Evolutionary conservation across 2,797 vertebrate species (phyloP).

Genomic region (Carapus acus): DNA sequence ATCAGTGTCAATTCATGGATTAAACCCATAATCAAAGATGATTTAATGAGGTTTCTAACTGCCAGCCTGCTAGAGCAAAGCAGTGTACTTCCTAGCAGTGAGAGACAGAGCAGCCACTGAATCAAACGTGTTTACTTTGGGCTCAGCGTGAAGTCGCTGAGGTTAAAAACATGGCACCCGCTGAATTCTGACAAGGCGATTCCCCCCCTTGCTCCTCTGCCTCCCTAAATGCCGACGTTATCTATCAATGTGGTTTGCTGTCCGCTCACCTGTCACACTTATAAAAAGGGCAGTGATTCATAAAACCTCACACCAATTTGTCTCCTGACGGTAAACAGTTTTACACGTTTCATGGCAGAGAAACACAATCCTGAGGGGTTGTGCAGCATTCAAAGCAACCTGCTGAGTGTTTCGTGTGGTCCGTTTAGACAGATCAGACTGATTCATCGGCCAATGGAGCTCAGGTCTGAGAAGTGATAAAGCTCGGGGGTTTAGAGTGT

Average conservation of each 20-base stretch:
- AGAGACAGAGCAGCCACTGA: slow-evolving; percentile 33
- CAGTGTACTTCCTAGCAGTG: slow-evolving; percentile 31
- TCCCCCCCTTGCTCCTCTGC: slow-evolving; percentile 22
- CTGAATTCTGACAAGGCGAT: slow-evolving; percentile 28
- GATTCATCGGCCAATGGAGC: slow-evolving; percentile 8
- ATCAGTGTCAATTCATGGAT: slow-evolving; percentile 39
- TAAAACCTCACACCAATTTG: slow-evolving; percentile 1
- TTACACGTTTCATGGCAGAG: slow-evolving; percentile 1
- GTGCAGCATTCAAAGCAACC: slow-evolving; percentile 6
- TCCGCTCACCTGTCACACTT: not conserved
- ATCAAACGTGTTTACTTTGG: slow-evolving; percentile 48
- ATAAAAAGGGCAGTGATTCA: slow-evolving; percentile 7
- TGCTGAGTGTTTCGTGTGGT: slow-evolving; percentile 12
- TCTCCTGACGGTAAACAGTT: not conserved
- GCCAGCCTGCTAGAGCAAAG: slow-evolving; percentile 26
- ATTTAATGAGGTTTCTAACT: slow-evolving; percentile 55
- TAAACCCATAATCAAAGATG: slow-evolving; percentile 43
- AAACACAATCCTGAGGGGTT: slow-evolving; percentile 6
- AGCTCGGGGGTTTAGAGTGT: not conserved
- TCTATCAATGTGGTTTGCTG: slow-evolving; percentile 1
- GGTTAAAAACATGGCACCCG: not conserved
- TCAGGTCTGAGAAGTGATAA: slow-evolving; percentile 7
- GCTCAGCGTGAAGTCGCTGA: slow-evolving; percentile 27
- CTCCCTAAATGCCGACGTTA: slow-evolving; percentile 10
- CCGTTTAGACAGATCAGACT: slow-evolving; percentile 2